Base-by-base conservation (phyloP, 2,797 vertebrate genomes). In the Neomorphus geoffroyi region DNA sequence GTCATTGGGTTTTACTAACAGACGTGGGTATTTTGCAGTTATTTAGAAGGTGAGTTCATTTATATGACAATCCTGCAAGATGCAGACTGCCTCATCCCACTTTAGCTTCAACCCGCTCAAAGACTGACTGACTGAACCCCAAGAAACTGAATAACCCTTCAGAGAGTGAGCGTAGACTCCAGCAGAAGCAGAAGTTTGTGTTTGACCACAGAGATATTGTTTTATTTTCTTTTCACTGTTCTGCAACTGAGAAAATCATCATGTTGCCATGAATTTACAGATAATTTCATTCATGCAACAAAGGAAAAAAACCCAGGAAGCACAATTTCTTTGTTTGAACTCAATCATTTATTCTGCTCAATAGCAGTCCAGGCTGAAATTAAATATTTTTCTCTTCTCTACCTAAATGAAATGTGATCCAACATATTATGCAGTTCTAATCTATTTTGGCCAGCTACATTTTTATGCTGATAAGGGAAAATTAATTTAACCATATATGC, bases 401-500 rank as follows among this genome's bases (percentile, higher is more conserved):
- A 77, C 67, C 64, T 92, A 93, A 96, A 83, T 86, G 93, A 89
- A 72, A 92, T 92, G 65, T 28, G 46, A 85, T 81, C 71, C 71
- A 94, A 81, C 33, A 10, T 69, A 73, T 94, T 90, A 95, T 80
- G 43, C 51, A 81, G 77, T 71, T 92, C 46, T 88, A 96, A 96
- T 93, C 90, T 94, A 79, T 95, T 93, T 94, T 92, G 75, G 80
- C 85, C 83, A 75, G 84, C 67, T 85, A 92, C 81, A 61, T 85
- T 96, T 89, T 92, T 77, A 74, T 94, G 74, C 43, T 82, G 85
- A 93, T 93, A 96, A 93, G 60, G 93, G 79, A 80, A 95, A 97
- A 96, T 96, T 95, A 96, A 97, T 92, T 95, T 93, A 95, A 90
- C 78, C 43, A 75, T 86, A 71, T 93, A 81, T 88, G 84, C 61